These are phyloP conservation scores for Anser brachyrhynchus DNA, from an alignment of 2,113 vertebrate genomes.

Conservation along the genomic window DNA sequence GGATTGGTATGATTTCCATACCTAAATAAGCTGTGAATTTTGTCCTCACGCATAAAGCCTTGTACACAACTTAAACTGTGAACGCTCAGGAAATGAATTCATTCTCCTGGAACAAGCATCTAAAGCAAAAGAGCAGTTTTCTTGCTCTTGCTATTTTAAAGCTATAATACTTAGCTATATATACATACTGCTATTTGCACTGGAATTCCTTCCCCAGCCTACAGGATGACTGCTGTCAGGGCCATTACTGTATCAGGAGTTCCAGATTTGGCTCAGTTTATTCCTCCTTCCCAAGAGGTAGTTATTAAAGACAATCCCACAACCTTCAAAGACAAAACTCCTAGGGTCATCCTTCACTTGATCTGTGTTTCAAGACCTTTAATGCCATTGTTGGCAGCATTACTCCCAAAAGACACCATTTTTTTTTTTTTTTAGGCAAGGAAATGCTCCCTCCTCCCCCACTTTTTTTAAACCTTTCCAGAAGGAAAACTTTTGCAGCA, in stretches of 20 bases:
- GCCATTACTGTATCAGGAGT: neutral
- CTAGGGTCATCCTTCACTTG: neutral
- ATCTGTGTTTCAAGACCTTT: neutral
- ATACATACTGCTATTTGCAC: neutral
- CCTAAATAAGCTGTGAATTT: neutral
- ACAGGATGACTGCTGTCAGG: neutral
- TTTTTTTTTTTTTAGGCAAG: neutral
- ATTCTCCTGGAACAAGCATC: neutral
- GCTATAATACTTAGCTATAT: too few species aligned
- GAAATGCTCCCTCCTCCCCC: neutral
- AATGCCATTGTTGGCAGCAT: neutral
- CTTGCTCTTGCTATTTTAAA: neutral
- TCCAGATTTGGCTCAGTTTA: neutral
- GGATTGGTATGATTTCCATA: neutral
- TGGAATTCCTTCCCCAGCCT: neutral
- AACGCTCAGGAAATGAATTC: neutral
- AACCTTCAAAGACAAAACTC: neutral
- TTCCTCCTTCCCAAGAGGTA: neutral
- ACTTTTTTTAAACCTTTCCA: neutral
- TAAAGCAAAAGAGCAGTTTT: neutral
- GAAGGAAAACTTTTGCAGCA: neutral
- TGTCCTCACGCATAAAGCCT: neutral
- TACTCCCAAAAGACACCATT: neutral
- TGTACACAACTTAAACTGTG: neutral
- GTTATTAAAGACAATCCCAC: neutral